Evolutionary conservation across 2,797 vertebrate genomes (phyloP).

Genomic region (Chelonia mydas): DNA sequence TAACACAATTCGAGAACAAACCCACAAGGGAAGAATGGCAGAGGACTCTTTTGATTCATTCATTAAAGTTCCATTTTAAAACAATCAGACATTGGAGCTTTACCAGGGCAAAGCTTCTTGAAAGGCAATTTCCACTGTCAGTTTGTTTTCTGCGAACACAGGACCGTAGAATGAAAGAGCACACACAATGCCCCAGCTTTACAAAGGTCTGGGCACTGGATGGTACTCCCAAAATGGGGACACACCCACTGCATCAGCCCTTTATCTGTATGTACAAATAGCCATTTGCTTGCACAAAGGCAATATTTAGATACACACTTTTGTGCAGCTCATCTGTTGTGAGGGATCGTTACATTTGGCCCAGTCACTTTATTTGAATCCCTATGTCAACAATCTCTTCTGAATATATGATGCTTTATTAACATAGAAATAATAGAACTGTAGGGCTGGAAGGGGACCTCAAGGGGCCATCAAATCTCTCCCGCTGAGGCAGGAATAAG

Average conservation of each 20-base stretch:
- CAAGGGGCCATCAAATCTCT: neutral
- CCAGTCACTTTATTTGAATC: neutral
- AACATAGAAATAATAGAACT: neutral
- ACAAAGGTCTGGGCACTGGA: neutral
- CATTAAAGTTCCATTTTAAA: neutral
- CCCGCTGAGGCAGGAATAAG: neutral
- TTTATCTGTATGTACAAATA: neutral
- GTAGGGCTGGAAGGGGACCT: neutral
- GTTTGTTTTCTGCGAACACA: neutral
- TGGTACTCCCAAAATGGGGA: neutral
- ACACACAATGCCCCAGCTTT: neutral
- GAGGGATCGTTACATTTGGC: neutral
- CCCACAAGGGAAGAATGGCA: neutral
- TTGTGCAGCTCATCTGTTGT: rapidly evolving
- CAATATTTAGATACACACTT: neutral
- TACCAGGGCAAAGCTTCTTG: neutral
- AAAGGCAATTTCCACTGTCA: neutral
- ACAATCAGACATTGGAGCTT: neutral
- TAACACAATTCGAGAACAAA: neutral
- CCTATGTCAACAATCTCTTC: neutral
- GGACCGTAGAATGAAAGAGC: neutral
- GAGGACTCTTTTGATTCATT: neutral
- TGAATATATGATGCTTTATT: neutral
- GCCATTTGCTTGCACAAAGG: neutral
- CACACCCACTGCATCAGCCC: neutral